Conservation (phyloP, 2,113 vertebrate genomes). For the Anguilla japonica region DNA sequence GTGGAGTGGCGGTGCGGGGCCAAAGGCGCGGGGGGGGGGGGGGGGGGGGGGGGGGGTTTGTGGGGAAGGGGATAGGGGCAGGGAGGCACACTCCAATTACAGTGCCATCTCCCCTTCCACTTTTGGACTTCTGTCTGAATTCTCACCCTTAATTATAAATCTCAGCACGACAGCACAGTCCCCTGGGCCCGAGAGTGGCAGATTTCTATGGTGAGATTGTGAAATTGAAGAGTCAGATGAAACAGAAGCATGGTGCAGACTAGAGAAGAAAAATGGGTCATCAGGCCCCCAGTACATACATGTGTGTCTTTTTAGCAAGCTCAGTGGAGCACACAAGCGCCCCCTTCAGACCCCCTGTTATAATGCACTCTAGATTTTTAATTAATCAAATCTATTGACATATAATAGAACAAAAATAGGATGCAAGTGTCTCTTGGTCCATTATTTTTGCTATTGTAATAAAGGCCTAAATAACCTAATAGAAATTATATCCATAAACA, state of each 20-base stretch:
- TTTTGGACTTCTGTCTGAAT: neutral
- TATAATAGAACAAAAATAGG: neutral
- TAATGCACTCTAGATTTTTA: neutral
- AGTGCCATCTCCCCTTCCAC: too few relatives aligned
- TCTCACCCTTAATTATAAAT: neutral
- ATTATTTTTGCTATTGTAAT: neutral
- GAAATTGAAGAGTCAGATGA: neutral
- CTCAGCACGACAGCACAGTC: neutral
- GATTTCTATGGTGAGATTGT: neutral
- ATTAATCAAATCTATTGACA: neutral
- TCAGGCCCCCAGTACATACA: neutral
- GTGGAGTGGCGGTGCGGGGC: too few relatives aligned
- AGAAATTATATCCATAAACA: neutral
- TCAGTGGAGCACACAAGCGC: neutral
- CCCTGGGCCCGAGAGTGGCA: neutral
- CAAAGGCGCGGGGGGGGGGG: too few relatives aligned
- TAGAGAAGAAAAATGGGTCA: neutral
- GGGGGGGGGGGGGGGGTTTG: too few relatives aligned
- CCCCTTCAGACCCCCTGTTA: neutral
- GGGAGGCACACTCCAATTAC: too few relatives aligned
- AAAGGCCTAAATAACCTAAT: neutral
- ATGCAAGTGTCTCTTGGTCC: neutral
- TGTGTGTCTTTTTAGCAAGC: neutral
- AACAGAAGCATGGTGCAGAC: neutral
- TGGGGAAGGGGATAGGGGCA: too few relatives aligned